Evolutionary conservation across 2,888 invertebrate genomes (phyloP), one percentile per base, ranked within the genome.

Genomic region (Noctua pronuba): DNA sequence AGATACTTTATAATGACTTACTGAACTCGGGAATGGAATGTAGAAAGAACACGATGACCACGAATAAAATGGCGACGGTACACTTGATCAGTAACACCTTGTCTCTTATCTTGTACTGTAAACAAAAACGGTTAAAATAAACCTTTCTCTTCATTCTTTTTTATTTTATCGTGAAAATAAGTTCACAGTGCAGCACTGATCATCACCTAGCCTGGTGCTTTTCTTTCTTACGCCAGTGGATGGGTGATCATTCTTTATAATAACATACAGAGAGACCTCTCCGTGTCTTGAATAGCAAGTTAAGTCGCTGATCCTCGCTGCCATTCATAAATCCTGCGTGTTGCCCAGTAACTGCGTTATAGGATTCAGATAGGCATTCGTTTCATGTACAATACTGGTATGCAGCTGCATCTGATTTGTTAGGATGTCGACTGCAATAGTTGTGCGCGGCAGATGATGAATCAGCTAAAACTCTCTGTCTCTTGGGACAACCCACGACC

Each of bases 31-130:
- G 98, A 77, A 99, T 96, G 6, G 98, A 98, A 91, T 99, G 98
- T 71, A 99, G 93, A 91, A 99, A 99, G 95, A 99, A 99, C 21
- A 98, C 96, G 2, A 97, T 92, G 67, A 99, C 98, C 24, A 99
- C 98, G 35, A 77, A 77, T 80, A 98, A 97, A 0, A 97, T 88
- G 72, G 98, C 98, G 0, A 98, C 91, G 0, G 97, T 97, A 21
- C 98, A 98, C 92, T 99, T 99, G 7, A 98, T 92, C 70, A 99
- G 95, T n/a, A 99, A 94, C 8, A 96, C 93, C 87, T 97, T 98
- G 92, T 99, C 98, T 44, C 98, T 97, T 71, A 99, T 98, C 72
- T 98, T 98, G 94, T 98, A 99, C 98, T 99, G 95, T 28, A 96
- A 75, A 79, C 5, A 35, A 52, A 35, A 64, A 64, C 7, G 7